phyloP scores from a whole-genome alignment of 2,113 vertebrate species.

The Pardalotus punctatus region DNA sequence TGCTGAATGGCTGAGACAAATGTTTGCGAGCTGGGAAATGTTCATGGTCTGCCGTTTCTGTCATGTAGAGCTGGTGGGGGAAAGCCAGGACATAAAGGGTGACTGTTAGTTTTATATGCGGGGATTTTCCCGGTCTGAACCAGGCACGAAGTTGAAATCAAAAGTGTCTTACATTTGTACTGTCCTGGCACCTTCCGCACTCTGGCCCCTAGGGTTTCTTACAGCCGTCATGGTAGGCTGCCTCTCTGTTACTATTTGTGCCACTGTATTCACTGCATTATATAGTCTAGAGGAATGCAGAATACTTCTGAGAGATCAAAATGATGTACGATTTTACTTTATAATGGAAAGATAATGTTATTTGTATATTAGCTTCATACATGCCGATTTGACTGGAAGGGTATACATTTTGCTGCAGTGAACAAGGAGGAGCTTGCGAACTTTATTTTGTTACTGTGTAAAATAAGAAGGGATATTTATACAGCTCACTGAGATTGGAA shows the following conservation, averaged over 20 bases:
- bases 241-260: not conserved
- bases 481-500: not conserved
- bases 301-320: not conserved
- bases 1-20: constrained; percentile 51
- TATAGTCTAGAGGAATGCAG: not conserved
- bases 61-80: not conserved
- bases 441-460: not conserved
- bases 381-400: not conserved
- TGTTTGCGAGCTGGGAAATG: not conserved
- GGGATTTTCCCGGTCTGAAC: not conserved
- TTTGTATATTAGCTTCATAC: not conserved
- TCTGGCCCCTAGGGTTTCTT: not conserved
- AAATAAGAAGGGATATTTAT: not conserved
- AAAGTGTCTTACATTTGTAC: not conserved
- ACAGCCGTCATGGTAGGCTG: not conserved
- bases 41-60: constrained; percentile 9
- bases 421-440: not conserved
- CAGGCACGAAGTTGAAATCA: not conserved
- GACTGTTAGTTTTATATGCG: not conserved
- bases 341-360: not conserved
- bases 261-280: not conserved
- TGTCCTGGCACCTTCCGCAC: not conserved
- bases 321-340: not conserved
- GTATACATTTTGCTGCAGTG: not conserved
- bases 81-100: not conserved